A percentile compares a stretch with the other conserved stretches of the same genome.
phyloP scores from a whole-genome alignment of 2,113 vertebrate species.

The Pangasianodon hypophthalmus region DNA sequence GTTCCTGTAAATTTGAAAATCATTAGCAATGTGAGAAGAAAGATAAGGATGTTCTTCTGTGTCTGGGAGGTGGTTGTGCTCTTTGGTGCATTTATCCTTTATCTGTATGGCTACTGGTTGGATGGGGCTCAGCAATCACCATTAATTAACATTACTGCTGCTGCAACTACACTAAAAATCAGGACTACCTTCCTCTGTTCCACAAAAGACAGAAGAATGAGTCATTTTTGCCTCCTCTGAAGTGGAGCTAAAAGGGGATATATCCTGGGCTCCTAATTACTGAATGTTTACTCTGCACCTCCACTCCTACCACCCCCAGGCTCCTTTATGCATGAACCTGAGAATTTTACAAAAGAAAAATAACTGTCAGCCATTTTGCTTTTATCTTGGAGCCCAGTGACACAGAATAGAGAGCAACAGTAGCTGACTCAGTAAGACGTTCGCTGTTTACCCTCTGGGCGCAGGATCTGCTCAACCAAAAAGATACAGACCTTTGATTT shows the following conservation, averaged over 20 bases:
- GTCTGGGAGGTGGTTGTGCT: constrained; percentile 42
- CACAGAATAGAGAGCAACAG: constrained; percentile 22
- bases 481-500: constrained; percentile 6
- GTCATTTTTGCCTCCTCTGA: constrained; percentile 59
- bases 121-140: constrained; percentile 61
- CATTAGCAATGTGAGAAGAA: not conserved
- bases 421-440: constrained; percentile 9
- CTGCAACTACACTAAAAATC: constrained; percentile 34
- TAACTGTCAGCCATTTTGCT: constrained; percentile 33
- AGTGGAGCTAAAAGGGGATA: constrained; percentile 72
- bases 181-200: constrained; percentile 54
- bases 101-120: constrained; percentile 61
- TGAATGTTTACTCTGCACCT: constrained; percentile 71
- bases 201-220: constrained; percentile 48
- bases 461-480: not conserved
- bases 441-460: constrained; percentile 5
- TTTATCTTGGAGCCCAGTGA: constrained; percentile 39
- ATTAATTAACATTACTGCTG: constrained; percentile 76
- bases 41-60: not conserved
- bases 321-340: constrained; percentile 35
- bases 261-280: constrained; percentile 74
- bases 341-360: constrained; percentile 51
- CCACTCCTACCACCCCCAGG: constrained; percentile 40
- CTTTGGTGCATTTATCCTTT: constrained; percentile 60
- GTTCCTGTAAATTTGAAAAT: not conserved